Percentiles rank a stretch among this genome's conserved stretches.
Evolutionary conservation across 2,113 vertebrate species (phyloP).

Genomic region (Microtus pennsylvanicus): DNA sequence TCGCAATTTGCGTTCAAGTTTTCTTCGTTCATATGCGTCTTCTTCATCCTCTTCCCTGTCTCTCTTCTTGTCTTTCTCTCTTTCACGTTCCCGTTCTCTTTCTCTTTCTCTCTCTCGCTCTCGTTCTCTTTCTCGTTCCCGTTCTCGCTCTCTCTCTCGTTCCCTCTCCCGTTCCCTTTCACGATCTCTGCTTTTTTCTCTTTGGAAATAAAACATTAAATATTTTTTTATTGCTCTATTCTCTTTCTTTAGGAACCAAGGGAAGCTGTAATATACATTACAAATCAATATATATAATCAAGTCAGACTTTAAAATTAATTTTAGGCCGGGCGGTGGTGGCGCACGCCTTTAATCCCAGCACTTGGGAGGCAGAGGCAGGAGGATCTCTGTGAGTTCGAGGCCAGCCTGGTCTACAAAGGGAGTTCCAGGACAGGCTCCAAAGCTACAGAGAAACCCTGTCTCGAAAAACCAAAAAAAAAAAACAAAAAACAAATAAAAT

Average conservation of each 20-base stretch:
- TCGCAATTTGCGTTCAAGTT: slow-evolving; percentile 95
- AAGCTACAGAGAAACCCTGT: no score
- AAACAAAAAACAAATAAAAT: no score
- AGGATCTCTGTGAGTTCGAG: no score
- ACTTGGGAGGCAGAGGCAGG: no score
- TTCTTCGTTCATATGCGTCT: slow-evolving; percentile 96
- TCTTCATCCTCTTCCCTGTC: slow-evolving; percentile 97
- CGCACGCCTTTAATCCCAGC: no score
- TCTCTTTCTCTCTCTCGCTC: slow-evolving; percentile 91
- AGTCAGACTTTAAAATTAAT: background rate
- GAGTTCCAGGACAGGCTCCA: no score
- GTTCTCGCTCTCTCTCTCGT: slow-evolving; percentile 90
- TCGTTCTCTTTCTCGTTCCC: slow-evolving; percentile 88
- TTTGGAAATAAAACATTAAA: slow-evolving; percentile 70
- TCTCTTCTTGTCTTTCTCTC: slow-evolving; percentile 96
- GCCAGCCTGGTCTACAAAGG: no score
- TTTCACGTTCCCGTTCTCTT: slow-evolving; percentile 93
- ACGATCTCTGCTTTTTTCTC: slow-evolving; percentile 91
- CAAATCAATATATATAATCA: background rate
- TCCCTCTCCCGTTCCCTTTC: slow-evolving; percentile 90
- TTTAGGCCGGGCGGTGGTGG: no score
- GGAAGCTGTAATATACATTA: background rate
- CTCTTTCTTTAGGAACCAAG: slow-evolving; percentile 39
- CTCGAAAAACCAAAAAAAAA: no score
- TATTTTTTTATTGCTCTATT: background rate